Evolutionary conservation across 1,140 invertebrate species (phyloP).

Genomic region (Eufriesea mexicana): DNA sequence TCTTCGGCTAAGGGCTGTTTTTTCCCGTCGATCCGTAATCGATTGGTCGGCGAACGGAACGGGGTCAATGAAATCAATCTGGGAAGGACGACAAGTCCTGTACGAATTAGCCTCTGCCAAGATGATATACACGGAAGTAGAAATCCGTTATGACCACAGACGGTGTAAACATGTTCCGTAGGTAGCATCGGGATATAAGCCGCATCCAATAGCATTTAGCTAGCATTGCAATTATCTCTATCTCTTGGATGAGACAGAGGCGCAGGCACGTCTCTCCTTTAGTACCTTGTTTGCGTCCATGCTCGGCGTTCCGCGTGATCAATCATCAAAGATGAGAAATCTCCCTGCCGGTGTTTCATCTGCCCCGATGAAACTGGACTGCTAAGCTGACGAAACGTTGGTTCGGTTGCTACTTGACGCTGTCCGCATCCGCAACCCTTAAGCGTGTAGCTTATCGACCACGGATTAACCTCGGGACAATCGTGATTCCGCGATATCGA

Average conservation of each 20-base stretch:
- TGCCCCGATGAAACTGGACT: background rate
- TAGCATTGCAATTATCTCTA: slow-evolving; percentile 18
- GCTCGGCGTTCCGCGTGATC: background rate
- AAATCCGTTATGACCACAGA: background rate
- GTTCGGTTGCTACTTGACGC: background rate
- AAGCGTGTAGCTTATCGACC: background rate
- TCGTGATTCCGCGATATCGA: background rate
- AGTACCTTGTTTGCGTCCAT: background rate
- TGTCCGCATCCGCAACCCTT: background rate
- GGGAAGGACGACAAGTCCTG: background rate
- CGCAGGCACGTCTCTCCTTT: slow-evolving; percentile 17
- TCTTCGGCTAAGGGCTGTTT: background rate
- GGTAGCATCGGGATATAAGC: background rate
- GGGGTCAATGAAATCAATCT: slow-evolving; percentile 36
- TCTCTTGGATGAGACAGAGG: background rate
- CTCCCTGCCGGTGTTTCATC: background rate
- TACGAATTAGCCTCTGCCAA: background rate
- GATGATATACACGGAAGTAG: background rate
- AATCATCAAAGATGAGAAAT: slow-evolving; percentile 26
- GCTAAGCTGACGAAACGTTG: slow-evolving; percentile 22
- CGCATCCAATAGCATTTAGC: background rate
- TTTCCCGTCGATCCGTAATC: background rate
- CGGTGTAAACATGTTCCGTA: background rate
- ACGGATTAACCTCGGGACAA: background rate
- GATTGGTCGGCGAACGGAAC: background rate